These are phyloP conservation scores for Hyaena hyaena DNA, from an alignment of 2,113 vertebrate genomes.

Conservation along the genomic window DNA sequence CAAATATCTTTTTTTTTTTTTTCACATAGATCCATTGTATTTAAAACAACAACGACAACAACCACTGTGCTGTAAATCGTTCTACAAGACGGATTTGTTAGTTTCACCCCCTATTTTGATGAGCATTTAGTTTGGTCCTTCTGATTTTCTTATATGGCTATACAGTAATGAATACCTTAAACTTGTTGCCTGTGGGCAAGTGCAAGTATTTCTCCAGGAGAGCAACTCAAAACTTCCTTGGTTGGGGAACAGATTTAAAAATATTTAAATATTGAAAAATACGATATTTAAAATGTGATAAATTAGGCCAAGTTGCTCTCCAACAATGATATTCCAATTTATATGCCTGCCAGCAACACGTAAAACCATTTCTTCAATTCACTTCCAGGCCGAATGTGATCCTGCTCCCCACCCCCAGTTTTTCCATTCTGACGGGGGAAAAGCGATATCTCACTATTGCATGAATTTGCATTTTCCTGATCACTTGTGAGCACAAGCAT, in stretches of 20 bases:
- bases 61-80: background rate
- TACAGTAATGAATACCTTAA: background rate
- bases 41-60: background rate
- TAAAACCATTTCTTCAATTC: background rate
- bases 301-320: background rate
- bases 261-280: background rate
- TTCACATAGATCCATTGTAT: background rate
- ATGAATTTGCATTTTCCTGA: background rate
- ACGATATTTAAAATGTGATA: background rate
- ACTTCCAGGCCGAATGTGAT: background rate
- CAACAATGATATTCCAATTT: background rate
- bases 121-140: background rate
- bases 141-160: background rate
- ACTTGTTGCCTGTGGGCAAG: background rate
- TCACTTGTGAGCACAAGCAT: background rate
- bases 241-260: background rate
- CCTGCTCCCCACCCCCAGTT: background rate
- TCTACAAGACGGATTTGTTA: rapidly evolving
- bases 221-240: background rate
- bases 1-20: background rate
- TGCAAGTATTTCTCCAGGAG: background rate
- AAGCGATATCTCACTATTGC: background rate
- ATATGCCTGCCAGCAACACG: background rate
- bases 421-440: background rate
- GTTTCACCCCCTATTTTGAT: background rate